phyloP scores from a whole-genome alignment of 2,888 invertebrate species.

The Gari tellinella region DNA sequence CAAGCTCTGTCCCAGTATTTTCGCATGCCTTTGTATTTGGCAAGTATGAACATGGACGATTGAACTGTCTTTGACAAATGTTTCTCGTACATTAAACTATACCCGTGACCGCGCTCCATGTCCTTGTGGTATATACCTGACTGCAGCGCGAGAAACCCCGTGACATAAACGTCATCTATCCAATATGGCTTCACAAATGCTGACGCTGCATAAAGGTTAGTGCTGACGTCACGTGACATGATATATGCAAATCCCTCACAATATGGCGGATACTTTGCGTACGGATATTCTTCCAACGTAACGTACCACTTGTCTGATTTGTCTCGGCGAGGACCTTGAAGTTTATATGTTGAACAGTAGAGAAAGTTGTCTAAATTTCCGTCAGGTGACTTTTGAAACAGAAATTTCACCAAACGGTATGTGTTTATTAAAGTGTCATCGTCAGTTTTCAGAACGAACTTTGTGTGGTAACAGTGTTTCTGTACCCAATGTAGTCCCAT shows the following conservation, averaged over 20 bases:
- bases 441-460: constrained; percentile 81
- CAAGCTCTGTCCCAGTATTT: constrained; percentile 55
- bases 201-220: constrained; percentile 58
- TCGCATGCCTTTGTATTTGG: constrained; percentile 41
- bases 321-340: constrained; percentile 53
- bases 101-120: constrained; percentile 47
- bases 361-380: constrained; percentile 57
- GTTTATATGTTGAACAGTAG: constrained; percentile 66
- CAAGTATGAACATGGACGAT: constrained; percentile 56
- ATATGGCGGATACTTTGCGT: constrained; percentile 69
- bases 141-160: constrained; percentile 67
- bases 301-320: constrained; percentile 71
- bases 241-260: constrained; percentile 75
- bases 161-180: constrained; percentile 78
- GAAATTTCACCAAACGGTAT: constrained; percentile 86
- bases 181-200: constrained; percentile 62
- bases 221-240: constrained; percentile 55
- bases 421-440: constrained; percentile 83
- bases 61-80: constrained; percentile 39
- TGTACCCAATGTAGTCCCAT: constrained; percentile 78
- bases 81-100: constrained; percentile 40
- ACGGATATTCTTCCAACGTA: constrained; percentile 61
- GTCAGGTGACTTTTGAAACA: constrained; percentile 48
- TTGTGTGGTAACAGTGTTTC: constrained; percentile 76
- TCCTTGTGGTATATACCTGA: constrained; percentile 48